A percentile compares a stretch with the other conserved stretches of the same genome.
These are phyloP conservation scores for Lithophane ornitopus DNA, from an alignment of 2,888 invertebrate genomes.

Conservation along the genomic window DNA sequence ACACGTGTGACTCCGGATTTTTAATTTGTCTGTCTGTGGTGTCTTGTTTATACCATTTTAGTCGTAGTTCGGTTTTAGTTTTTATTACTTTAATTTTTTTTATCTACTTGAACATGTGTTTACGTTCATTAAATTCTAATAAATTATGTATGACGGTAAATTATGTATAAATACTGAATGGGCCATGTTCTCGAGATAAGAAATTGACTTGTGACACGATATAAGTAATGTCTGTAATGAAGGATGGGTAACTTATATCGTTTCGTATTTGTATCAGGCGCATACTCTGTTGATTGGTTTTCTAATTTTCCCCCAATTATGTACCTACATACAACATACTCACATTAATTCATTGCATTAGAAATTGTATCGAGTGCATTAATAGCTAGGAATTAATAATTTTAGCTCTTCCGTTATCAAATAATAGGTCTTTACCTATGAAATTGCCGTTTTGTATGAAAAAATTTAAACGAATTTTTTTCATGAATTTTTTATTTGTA, in stretches of 20 bases:
- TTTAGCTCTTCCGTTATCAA: neutral
- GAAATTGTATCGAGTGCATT: neutral
- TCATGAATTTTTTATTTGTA: too few species aligned
- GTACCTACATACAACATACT: neutral
- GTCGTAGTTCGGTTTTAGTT: too few species aligned
- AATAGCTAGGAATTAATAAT: too few species aligned
- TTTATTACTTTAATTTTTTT: too few species aligned
- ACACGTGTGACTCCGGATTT: too few species aligned
- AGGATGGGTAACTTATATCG: too few species aligned
- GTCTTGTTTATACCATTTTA: too few species aligned
- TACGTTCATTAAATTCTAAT: slow-evolving; percentile 28
- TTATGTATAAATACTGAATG: slow-evolving; percentile 27
- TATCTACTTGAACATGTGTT: slow-evolving; percentile 39
- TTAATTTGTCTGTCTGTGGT: too few species aligned
- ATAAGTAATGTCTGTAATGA: slow-evolving; percentile 16
- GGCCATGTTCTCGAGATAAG: slow-evolving; percentile 37
- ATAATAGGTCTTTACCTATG: too few species aligned
- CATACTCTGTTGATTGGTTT: neutral
- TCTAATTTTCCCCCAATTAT: neutral
- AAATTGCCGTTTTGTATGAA: too few species aligned
- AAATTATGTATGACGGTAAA: slow-evolving; percentile 20
- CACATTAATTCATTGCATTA: neutral
- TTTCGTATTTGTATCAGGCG: neutral
- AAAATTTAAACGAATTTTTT: too few species aligned
- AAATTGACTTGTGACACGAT: slow-evolving; percentile 28